phyloP scores from a whole-genome alignment of 92 coral and sea anemone species.

The Epizoanthus ramosus region DNA sequence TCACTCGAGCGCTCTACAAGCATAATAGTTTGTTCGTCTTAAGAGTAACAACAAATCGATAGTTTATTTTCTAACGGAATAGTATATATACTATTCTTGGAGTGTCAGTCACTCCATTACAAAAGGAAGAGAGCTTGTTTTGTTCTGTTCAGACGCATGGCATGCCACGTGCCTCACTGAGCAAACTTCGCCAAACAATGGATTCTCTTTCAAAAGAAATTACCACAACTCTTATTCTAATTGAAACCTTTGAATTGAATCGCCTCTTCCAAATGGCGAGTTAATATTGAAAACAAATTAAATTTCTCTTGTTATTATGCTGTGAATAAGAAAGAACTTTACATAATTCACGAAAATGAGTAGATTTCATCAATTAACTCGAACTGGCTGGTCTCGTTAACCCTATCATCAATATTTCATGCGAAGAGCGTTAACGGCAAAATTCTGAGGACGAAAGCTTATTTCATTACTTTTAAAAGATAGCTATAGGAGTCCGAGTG shows the following conservation, averaged over 20 bases:
- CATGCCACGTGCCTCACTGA: background rate
- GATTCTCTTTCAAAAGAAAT: slow-evolving; percentile 36
- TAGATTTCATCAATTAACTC: slow-evolving; percentile 34
- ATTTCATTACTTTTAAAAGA: slow-evolving; percentile 11
- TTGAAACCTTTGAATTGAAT: slow-evolving; percentile 40
- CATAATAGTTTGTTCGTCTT: slow-evolving; percentile 3
- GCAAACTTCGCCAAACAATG: slow-evolving; percentile 15
- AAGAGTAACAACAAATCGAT: slow-evolving; percentile 18
- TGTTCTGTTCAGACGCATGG: slow-evolving; percentile 17
- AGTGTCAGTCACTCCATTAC: slow-evolving; percentile 30
- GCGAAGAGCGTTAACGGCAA: background rate
- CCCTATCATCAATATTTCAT: slow-evolving; percentile 3
- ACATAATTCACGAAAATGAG: slow-evolving; percentile 37
- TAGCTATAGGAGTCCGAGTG: background rate
- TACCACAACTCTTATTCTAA: slow-evolving; percentile 28
- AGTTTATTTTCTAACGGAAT: slow-evolving; percentile 43
- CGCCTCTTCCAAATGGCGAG: slow-evolving; percentile 33
- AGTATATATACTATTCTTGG: slow-evolving; percentile 5
- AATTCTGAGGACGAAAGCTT: background rate
- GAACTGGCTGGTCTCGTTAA: slow-evolving; percentile 9
- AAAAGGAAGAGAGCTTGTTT: slow-evolving; percentile 22
- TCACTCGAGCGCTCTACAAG: slow-evolving; percentile 3
- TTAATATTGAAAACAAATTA: slow-evolving; percentile 34
- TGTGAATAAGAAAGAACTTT: slow-evolving; percentile 36
- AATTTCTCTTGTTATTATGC: slow-evolving; percentile 36